Evolutionary conservation across 35 echinoderm and acorn worm genomes (phyloP).

Genomic region (Acanthaster planci): DNA sequence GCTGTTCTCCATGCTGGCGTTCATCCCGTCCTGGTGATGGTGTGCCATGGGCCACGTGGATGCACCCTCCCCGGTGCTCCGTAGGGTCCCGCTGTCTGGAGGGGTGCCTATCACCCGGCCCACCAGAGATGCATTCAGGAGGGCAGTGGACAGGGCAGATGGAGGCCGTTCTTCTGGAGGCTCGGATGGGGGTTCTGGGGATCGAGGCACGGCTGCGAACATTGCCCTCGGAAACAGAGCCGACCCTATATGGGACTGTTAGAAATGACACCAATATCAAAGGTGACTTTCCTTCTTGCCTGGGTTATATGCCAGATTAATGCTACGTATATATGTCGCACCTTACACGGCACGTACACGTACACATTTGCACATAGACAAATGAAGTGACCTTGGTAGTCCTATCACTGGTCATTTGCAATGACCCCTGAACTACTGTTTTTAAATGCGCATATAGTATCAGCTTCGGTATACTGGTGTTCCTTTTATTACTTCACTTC

Average conservation of each 20-base stretch:
- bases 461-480: no score
- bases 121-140: conserved; percentile 78
- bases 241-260: conserved; percentile 71
- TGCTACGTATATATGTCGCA: background rate
- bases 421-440: background rate
- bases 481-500: no score
- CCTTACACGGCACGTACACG: background rate
- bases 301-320: background rate
- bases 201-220: conserved; percentile 86
- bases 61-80: conserved; percentile 21
- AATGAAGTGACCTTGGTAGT: no score
- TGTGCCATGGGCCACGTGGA: conserved; percentile 30
- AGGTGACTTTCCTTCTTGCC: background rate
- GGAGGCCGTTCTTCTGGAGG: conserved; percentile 43
- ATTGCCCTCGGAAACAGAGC: conserved; percentile 82
- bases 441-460: background rate
- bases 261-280: background rate
- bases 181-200: conserved; percentile 80
- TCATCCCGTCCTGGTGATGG: background rate
- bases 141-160: conserved; percentile 72
- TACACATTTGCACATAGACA: background rate
- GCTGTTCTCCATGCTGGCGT: conserved; percentile 63
- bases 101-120: conserved; percentile 77
- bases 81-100: conserved; percentile 52
- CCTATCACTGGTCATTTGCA: background rate